Evolutionary conservation across 2,888 invertebrate species (phyloP).

Genomic region (Flexamia atlantica): DNA sequence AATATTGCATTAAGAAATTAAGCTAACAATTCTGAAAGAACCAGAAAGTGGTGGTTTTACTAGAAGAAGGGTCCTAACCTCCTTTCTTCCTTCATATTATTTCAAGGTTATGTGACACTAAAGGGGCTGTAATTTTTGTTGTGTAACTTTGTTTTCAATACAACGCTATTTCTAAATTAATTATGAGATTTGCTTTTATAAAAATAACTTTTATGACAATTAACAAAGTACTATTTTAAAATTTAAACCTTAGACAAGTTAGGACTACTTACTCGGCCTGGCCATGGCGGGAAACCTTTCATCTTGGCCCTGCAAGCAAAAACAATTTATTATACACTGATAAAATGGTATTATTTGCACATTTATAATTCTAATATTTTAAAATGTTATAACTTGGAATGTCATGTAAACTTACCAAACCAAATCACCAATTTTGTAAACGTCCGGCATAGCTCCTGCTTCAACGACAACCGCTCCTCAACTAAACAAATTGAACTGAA

Average conservation of each 20-base stretch:
- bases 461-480: conserved; percentile 47
- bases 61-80: too few relatives aligned
- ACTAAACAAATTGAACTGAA: conserved; percentile 45
- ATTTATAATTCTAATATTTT: conserved; percentile 57
- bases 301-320: conserved; percentile 94
- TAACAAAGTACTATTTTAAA: too few relatives aligned
- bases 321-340: conserved; percentile 70
- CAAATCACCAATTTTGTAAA: conserved; percentile 82
- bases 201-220: too few relatives aligned
- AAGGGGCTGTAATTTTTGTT: not conserved
- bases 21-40: too few relatives aligned
- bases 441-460: conserved; percentile 76
- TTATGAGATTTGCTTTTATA: too few relatives aligned
- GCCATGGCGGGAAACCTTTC: conserved; percentile 98
- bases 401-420: conserved; percentile 80
- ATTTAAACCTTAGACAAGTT: not conserved
- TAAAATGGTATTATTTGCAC: conserved; percentile 34
- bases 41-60: too few relatives aligned
- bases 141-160: not conserved
- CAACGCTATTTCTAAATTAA: too few relatives aligned
- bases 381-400: conserved; percentile 45
- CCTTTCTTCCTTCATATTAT: not conserved
- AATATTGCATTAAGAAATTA: too few relatives aligned
- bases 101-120: not conserved
- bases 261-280: conserved; percentile 91